A percentile compares a stretch with the other conserved stretches of the same genome.
phyloP scores from a whole-genome alignment of 2,797 vertebrate species.

The Schizopygopsis pylzovi region DNA sequence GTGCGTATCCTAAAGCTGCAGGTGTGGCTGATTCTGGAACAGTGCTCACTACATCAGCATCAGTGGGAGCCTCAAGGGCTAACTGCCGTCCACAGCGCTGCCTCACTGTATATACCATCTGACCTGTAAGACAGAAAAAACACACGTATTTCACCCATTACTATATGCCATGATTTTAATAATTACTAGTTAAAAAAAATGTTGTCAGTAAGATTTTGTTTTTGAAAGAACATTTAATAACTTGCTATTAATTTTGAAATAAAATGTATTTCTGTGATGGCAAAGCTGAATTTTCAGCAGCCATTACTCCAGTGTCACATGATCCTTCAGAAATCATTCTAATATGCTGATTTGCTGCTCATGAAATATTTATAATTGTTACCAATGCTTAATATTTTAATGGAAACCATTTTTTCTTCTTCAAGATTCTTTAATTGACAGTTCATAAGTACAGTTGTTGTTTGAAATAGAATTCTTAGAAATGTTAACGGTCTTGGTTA shows the following conservation, averaged over 20 bases:
- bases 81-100: constrained; percentile 94
- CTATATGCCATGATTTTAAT: background rate
- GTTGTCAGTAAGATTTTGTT: background rate
- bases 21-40: constrained; percentile 98
- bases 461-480: background rate
- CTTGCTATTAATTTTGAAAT: background rate
- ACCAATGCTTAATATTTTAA: background rate
- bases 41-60: constrained; percentile 97
- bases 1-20: constrained; percentile 94
- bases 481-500: background rate
- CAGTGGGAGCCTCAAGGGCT: constrained; percentile 92
- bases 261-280: background rate
- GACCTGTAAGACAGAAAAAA: constrained; percentile 78
- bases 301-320: background rate
- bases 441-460: no score
- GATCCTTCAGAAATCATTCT: background rate
- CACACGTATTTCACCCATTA: background rate
- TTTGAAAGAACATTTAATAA: background rate
- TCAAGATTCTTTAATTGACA: background rate
- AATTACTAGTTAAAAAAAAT: background rate
- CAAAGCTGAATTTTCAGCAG: background rate
- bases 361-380: background rate
- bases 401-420: background rate
- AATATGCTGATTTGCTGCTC: background rate
- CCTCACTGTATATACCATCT: constrained; percentile 98